Base-by-base conservation (phyloP, 1,140 invertebrate species). In the Zophobas morio region DNA sequence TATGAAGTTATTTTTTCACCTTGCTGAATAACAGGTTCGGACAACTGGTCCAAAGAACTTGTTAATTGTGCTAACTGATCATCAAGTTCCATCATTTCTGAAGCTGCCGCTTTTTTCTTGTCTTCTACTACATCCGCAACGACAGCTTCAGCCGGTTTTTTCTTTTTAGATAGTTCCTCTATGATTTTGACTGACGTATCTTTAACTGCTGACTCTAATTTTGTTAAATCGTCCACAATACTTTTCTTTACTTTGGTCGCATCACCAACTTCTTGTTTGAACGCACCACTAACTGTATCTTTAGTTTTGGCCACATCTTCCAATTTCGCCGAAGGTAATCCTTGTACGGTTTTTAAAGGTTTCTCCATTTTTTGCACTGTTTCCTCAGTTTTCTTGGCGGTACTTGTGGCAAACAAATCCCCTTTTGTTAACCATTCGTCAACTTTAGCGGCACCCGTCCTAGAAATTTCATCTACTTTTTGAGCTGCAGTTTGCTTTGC, bases 111-210 rank as follows among this genome's bases (percentile, higher is more conserved):
- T 76, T 75, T 47, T 51, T 32, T 36, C 73, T 46, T 36, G 20
- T 74, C 36, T 6, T 53, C 60, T 53, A 46, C 42, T 53, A 35
- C 42, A 6, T 51, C 46, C 75, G 3, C 3, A 54, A 39, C 5
- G 20, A 49, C 39, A 20, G 20, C 34, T 57, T 74, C 76, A 54
- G 35, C 40, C 39, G 40, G 32, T 20, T n/a, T 49, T 70, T 70
- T 53, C 56, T 57, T 53, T 51, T 71, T 78, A 20, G 33, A 42
- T 1, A 47, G 40, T 79, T 79, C 76, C 53, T 76, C 54, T 46
- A 51, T 40, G 8, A 33, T 72, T 51, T 72, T 42, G n/a, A 6
- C 32, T n/a, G 42, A 35, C 51, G 49, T 33, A 39, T 73, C 51
- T 39, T 54, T 20, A 1, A 73, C n/a, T n/a, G 32, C 36, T 39